Base-by-base conservation (phyloP, 2,888 invertebrate genomes). In the Xylota segnis region DNA sequence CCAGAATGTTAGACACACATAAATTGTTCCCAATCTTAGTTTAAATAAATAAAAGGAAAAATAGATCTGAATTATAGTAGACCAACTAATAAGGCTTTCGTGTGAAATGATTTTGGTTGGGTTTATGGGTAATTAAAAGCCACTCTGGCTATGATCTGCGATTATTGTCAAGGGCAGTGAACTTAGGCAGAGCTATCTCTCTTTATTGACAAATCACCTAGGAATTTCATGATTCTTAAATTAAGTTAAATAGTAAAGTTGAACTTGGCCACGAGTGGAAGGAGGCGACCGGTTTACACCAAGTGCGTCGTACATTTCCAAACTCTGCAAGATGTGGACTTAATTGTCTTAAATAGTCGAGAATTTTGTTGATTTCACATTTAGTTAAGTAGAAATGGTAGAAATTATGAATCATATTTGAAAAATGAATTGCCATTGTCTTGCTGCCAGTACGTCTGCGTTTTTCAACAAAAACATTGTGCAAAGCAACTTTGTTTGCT, bases 111-210 rank as follows among this genome's bases (percentile, higher is more conserved):
- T 29, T 29, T 50, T 10, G 18, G 16, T 16, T 32, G 34, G 12
- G 5, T 61, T 68, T 54, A 70, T 45, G 59, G 43, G 23, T 43
- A 70, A 68, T 68, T 59, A 52, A 77, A 61, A 71, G 23, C 7
- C 34, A 40, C 27, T n/a, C 10, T 29, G 37, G 27, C n/a, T 58
- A n/a, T 37, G 34, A 65, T 45, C 32, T 43, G 23, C 27, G 45
- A 54, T 27, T 40, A 27, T 16, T 16, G 14, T 70, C 7, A n/a
- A 32, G 76, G 59, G 7, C 66, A 68, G 37, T 76, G 76, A 68
- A 66, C 66, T 68, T 54, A 14, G 7, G 10, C 52, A 40, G 16
- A 68, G 34, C 34, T 47, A 27, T 50, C 52, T 59, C 6, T 43
- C 34, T 52, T 29, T 54, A 70, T 70, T 70, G 68, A 66, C 56